Percentiles rank a stretch among this genome's conserved stretches.
phyloP scores from a whole-genome alignment of 2,113 vertebrate species.

The human region GRCh38 chr14:101180001-101180500 shows the following conservation, averaged over 20 bases:
- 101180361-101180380: rapidly evolving
- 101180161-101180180: rapidly evolving
- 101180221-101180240: background rate
- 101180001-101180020: background rate
- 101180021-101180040: background rate
- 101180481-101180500: background rate
- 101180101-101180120: background rate
- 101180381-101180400: background rate
- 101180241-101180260: rapidly evolving
- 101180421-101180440: too few relatives aligned
- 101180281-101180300: rapidly evolving
- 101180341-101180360: rapidly evolving
- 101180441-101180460: rapidly evolving
- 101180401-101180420: background rate
- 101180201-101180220: background rate
- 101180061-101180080: rapidly evolving
- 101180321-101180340: rapidly evolving
- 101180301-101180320: background rate
- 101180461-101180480: rapidly evolving
- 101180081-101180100: background rate
- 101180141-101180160: background rate
- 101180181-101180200: rapidly evolving
- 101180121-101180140: background rate
- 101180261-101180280: background rate
- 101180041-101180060: background rate